Base-by-base conservation (phyloP, 2,113 vertebrate species). In the Pseudorhombus dupliciocellatus region DNA sequence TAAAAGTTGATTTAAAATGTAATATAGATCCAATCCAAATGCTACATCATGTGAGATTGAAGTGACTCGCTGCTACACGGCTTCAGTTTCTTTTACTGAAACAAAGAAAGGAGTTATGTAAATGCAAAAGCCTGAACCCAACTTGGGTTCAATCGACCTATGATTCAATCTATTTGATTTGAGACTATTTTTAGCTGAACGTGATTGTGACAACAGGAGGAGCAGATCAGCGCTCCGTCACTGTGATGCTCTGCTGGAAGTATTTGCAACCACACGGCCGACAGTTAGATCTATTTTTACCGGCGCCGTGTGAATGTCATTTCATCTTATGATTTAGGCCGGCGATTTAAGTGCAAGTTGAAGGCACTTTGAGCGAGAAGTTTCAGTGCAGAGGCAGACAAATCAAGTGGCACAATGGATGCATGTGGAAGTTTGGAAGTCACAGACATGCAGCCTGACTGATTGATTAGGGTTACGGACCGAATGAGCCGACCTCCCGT, bases 281-380 rank as follows among this genome's bases (percentile, higher is more conserved):
- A 50, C 12, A 71, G 50, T 85, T 79, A 75, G 66, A 81, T 88
- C 76, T 85, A 86, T 87, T 91, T 90, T 85, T 88, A 71, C 61
- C 52, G 56, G 44, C 85, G 65, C 66, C 72, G 62, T 61, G 67
- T 70, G 66, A 66, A 84, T 83, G 63, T 68, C 65, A 64, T 64
- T 83, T 85, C 44, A 68, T 70, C 56, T 64, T 20, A n/a, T 46
- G 72, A 81, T 84, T 64, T 57, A 21, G 52, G 77, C 62, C 61
- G 24, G 16, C 40, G 73, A 56, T 66, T 5, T 50, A 14, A 25
- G 21, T 56, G 67, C 48, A 31, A 24, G 30, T 57, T 37, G 77
- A 65, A 69, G 54, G 25, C 46, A 25, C 56, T 60, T 56, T 66
- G 60, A 58, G 48, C 9, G 5, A 14, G 48, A 37, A 53, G 65